These are phyloP conservation scores for Paelopatides confundens DNA, from an alignment of 53 echinoderm and acorn worm genomes.

Conservation along the genomic window DNA sequence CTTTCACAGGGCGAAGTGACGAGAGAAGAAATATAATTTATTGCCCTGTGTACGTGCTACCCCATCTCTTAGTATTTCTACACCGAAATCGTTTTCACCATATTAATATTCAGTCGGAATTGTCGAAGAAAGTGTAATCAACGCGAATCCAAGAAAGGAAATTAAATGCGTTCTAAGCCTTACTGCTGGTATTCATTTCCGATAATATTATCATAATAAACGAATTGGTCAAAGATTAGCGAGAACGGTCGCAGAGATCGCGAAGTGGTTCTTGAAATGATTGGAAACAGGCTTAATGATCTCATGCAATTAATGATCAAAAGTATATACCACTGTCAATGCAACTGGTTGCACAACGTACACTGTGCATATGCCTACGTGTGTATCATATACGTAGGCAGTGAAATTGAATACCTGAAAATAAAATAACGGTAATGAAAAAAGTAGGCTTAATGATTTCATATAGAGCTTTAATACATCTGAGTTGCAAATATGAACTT, in stretches of 20 bases:
- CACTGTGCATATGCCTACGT: no score
- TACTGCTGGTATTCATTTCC: conserved; percentile 39
- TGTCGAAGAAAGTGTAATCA: conserved; percentile 27
- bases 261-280: conserved; percentile 36
- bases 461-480: no score
- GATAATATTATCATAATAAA: conserved; percentile 38
- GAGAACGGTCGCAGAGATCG: background rate
- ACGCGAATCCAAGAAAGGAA: conserved; percentile 25
- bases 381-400: no score
- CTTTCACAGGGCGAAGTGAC: conserved; percentile 30
- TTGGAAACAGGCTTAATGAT: conserved; percentile 27
- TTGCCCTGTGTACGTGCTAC: conserved; percentile 34
- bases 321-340: background rate
- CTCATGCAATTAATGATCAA: conserved; percentile 27
- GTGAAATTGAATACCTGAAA: no score
- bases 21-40: conserved; percentile 22
- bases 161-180: conserved; percentile 40
- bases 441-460: no score
- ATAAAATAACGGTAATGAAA: no score
- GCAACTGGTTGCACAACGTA: no score
- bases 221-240: conserved; percentile 18
- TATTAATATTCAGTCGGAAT: conserved; percentile 41
- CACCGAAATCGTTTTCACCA: conserved; percentile 19
- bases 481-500: no score
- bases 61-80: background rate